A percentile compares a stretch with the other conserved stretches of the same genome.
Conservation (phyloP, 2,797 vertebrate species). For the Notoglanidium macrostoma region DNA sequence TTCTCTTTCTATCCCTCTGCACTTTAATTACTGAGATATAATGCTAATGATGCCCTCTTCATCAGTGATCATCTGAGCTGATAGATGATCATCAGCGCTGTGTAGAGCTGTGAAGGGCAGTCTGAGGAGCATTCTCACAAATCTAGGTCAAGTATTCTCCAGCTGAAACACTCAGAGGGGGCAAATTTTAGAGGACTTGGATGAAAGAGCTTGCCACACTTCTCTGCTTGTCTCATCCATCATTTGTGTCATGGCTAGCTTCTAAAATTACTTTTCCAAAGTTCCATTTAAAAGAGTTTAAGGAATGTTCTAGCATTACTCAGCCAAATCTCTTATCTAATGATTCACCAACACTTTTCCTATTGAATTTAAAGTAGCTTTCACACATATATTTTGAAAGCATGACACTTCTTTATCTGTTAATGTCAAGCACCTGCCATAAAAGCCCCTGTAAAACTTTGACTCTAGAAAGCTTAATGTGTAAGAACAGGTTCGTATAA, state of each 20-base stretch:
- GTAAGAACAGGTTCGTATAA: neutral
- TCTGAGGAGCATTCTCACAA: conserved; percentile 16
- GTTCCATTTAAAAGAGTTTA: too few relatives aligned
- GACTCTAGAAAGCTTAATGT: neutral
- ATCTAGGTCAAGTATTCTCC: conserved; percentile 43
- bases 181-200: neutral
- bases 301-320: neutral
- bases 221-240: conserved; percentile 36
- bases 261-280: neutral
- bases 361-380: neutral
- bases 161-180: conserved; percentile 17
- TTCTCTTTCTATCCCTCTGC: neutral
- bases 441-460: neutral
- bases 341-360: neutral
- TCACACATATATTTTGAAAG: neutral
- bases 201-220: neutral
- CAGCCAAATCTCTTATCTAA: neutral
- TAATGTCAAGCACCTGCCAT: neutral
- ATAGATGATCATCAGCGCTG: conserved; percentile 18
- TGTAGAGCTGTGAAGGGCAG: conserved; percentile 16
- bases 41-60: conserved; percentile 28
- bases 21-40: conserved; percentile 17
- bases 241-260: conserved; percentile 31
- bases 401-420: neutral
- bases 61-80: conserved; percentile 6